Evolutionary conservation across 2,888 invertebrate genomes (phyloP).

Genomic region (Molorchus minor): DNA sequence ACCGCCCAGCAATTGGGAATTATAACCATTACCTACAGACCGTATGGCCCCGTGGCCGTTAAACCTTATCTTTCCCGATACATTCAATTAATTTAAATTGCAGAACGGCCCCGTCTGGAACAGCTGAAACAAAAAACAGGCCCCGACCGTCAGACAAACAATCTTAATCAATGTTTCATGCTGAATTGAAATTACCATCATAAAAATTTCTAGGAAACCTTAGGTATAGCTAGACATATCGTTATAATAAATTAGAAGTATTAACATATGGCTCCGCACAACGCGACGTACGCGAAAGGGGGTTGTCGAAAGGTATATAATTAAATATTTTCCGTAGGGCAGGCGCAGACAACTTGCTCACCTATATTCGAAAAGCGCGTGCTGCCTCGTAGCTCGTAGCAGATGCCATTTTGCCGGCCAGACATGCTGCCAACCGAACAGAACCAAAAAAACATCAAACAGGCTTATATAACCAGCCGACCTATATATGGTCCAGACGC

Average conservation of each 20-base stretch:
- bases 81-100: constrained; percentile 34
- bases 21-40: constrained; percentile 15
- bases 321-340: constrained; percentile 32
- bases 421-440: constrained; percentile 47
- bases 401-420: constrained; percentile 59
- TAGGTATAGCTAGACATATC: constrained; percentile 42
- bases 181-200: constrained; percentile 44
- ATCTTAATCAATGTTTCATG: constrained; percentile 46
- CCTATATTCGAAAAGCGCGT: constrained; percentile 42
- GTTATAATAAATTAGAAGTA: constrained; percentile 46
- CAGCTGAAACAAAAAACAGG: constrained; percentile 35
- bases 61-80: constrained; percentile 14
- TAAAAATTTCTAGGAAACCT: constrained; percentile 45
- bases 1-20: too few species aligned
- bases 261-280: constrained; percentile 43
- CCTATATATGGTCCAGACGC: constrained; percentile 62
- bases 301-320: constrained; percentile 25
- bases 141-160: constrained; percentile 38
- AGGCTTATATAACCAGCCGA: constrained; percentile 56
- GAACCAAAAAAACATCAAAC: constrained; percentile 41
- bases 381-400: constrained; percentile 49
- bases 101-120: constrained; percentile 27
- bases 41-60: constrained; percentile 5
- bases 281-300: constrained; percentile 11
- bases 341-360: constrained; percentile 22